Evolutionary conservation across 2,113 vertebrate genomes (phyloP).

Genomic region (Perca schrenkii): DNA sequence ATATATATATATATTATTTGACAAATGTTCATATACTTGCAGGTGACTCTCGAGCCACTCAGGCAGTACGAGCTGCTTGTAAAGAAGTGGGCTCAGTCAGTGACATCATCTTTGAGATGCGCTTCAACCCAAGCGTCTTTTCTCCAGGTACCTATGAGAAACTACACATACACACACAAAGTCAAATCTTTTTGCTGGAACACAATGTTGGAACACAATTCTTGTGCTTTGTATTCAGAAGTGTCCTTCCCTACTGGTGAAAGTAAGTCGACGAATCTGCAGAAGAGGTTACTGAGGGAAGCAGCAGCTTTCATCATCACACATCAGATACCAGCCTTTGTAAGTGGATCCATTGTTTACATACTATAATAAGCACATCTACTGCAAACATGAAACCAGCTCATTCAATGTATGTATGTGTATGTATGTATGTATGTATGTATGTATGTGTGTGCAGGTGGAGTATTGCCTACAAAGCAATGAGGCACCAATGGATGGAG

Average conservation of each 20-base stretch:
- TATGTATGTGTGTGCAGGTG: slow-evolving; percentile 73
- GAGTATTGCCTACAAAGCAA: slow-evolving; percentile 76
- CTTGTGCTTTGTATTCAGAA: slow-evolving; percentile 69
- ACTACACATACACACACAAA: not conserved
- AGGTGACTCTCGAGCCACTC: slow-evolving; percentile 77
- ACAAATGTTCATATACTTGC: slow-evolving; percentile 9
- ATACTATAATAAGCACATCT: not conserved
- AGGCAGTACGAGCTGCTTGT: slow-evolving; percentile 82
- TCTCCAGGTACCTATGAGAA: slow-evolving; percentile 78
- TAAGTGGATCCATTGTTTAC: slow-evolving; percentile 67
- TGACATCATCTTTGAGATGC: slow-evolving; percentile 88
- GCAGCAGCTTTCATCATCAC: slow-evolving; percentile 83
- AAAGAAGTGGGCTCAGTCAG: slow-evolving; percentile 85
- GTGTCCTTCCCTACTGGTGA: slow-evolving; percentile 81
- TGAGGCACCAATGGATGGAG: slow-evolving; percentile 83
- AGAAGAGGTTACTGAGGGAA: slow-evolving; percentile 84
- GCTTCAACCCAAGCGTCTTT: slow-evolving; percentile 85
- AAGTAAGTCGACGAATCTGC: slow-evolving; percentile 65
- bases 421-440: too few relatives aligned
- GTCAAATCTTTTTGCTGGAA: not conserved
- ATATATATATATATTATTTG: too few relatives aligned
- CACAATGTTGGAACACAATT: not conserved
- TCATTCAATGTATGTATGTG: not conserved
- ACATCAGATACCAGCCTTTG: slow-evolving; percentile 86
- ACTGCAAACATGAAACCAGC: slow-evolving; percentile 13